Base-by-base conservation (phyloP, 2,888 invertebrate genomes). In the Aelia acuminata region DNA sequence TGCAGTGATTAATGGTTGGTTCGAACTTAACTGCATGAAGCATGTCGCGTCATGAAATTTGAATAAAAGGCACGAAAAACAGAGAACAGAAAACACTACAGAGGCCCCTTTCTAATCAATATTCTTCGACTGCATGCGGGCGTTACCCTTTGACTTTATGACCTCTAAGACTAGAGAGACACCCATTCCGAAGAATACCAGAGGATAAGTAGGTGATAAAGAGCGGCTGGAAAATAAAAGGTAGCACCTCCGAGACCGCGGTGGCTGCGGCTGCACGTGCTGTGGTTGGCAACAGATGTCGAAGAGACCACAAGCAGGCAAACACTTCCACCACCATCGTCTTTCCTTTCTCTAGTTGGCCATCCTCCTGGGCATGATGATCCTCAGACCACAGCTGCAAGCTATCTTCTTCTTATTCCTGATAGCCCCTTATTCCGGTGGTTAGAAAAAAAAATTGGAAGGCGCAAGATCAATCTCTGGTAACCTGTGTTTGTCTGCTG, bases 231-330 rank as follows among this genome's bases (percentile, higher is more conserved):
- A 47, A 80, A 80, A 80, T 80, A 80, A 80, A 80, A 80, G 80
- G 80, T 80, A 80, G 80, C 80, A 43, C 13, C 80, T 11, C 31
- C 1, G 15, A 13, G 43, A 80, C 80, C 80, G 43, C 80, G 43
- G 43, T 47, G 43, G 80, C 80, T 80, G 80, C 5, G 80, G 80
- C 43, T 43, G 43, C 80, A 80, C 80, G 80, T 80, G 80, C 80
- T 80, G 80, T 43, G 80, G 80, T 80, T n/a, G 80, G 80, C 43
- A 80, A 80, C 80, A 80, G 80, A 80, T 80, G 80, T 80, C 75
- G 35, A 43, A 31, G 39, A 35, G 75, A 75, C 75, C 80, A 80
- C 80, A 80, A 80, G 3, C n/a, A 80, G 80, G 80, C n/a, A 80
- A 80, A 80, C 80, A 80, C 80, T n/a, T 80, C 43, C 43, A 80